These are phyloP conservation scores for Julus scandinavius DNA, from an alignment of 2,888 invertebrate genomes.

Conservation along the genomic window DNA sequence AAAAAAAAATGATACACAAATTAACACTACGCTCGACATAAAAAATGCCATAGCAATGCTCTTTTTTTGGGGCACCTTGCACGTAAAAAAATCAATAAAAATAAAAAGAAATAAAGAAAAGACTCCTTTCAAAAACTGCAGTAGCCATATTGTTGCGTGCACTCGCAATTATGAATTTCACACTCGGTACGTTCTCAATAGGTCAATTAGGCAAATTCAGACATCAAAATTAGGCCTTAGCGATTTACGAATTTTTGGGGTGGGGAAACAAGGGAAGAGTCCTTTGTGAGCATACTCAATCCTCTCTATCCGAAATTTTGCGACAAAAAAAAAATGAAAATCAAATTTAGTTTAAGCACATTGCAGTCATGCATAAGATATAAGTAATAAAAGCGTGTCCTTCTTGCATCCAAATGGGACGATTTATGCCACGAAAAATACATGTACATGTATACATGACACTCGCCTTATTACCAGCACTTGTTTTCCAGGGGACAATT, in stretches of 20 bases:
- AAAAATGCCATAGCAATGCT: no score
- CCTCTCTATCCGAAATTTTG: not conserved
- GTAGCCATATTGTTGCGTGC: not conserved
- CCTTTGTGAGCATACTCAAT: not conserved
- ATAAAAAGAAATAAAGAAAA: not conserved
- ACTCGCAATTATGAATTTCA: not conserved
- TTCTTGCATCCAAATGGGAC: not conserved
- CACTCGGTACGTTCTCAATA: not conserved
- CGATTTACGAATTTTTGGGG: not conserved
- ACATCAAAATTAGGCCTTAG: not conserved
- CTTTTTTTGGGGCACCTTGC: not conserved
- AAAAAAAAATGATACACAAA: not conserved
- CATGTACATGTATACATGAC: not conserved
- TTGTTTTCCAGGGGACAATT: not conserved
- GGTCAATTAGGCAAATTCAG: not conserved
- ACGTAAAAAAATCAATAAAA: not conserved
- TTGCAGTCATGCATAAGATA: not conserved
- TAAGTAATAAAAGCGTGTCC: constrained; percentile 1
- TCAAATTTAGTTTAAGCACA: not conserved
- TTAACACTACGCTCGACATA: no score
- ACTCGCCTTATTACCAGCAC: not conserved
- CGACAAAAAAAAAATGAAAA: not conserved
- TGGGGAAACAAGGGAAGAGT: not conserved
- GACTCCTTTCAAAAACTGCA: not conserved
- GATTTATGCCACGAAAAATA: not conserved